Evolutionary conservation across 2,797 vertebrate species (phyloP), one percentile per base, ranked within the genome.

Genomic region (Kryptopterus vitreolus): DNA sequence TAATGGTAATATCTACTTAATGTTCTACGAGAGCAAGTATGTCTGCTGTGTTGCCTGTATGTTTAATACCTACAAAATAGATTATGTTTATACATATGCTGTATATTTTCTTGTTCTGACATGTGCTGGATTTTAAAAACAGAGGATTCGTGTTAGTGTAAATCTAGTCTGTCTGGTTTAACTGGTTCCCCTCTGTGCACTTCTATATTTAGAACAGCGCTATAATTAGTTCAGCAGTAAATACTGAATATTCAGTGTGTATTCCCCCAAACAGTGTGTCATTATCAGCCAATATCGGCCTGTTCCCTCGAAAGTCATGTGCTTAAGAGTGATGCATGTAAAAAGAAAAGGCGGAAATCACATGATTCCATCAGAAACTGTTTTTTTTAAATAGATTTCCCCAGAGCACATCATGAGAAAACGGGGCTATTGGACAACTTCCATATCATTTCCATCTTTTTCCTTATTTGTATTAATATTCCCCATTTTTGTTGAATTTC

Each of bases 171-270:
- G 71, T 38, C 53, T 26, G 71, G 53, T 73, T 26, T 38, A 43
- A 43, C 71, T 57, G 57, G 33, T 12, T 57, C 7, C 38, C 6
- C 33, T 38, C 0, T 12, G 52, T 26, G 53, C n/a, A 24, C 22
- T 15, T 57, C 3, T 73, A 58, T 52, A 31, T 20, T 70, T 52
- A 70, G 26, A 70, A 33, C 46, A 43, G 35, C 15, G 52, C 9
- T 29, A 52, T 20, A 31, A 71, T 71, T 31, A 55, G 70, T 57
- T 73, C 52, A 38, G 8, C 22, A 10, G n/a, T 57, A 73, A 58
- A 43, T 73, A 16, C 22, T n/a, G 4, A n/a, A 6, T 58, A 16
- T 38, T 13, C 11, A 16, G 33, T 38, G 38, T 38, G 38, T 5
- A 38, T 38, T 9, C 10, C 38, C 38, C n/a, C 6, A 43, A 43